A percentile compares a stretch with the other conserved stretches of the same genome.
Evolutionary conservation across 2,888 invertebrate genomes (phyloP).

Genomic region (Panorpa germanica): DNA sequence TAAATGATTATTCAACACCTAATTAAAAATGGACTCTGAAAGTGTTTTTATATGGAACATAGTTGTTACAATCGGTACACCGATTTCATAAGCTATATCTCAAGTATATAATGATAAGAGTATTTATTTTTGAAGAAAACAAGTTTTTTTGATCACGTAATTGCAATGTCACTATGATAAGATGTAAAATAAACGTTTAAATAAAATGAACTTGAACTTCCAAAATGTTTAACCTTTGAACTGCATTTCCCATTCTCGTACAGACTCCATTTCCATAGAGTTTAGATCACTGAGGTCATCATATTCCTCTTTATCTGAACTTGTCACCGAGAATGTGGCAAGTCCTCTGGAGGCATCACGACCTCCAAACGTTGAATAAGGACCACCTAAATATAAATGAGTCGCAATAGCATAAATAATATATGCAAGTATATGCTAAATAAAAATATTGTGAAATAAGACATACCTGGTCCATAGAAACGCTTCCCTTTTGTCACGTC

Average conservation of each 20-base stretch:
- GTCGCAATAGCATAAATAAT: slow-evolving; percentile 6
- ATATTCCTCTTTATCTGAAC: slow-evolving; percentile 64
- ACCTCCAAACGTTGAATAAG: slow-evolving; percentile 88
- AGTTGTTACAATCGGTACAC: no score
- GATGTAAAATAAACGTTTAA: slow-evolving; percentile 1
- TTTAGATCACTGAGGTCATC: slow-evolving; percentile 92
- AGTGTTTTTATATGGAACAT: no score
- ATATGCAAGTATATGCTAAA: slow-evolving; percentile 1
- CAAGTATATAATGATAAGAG: background rate
- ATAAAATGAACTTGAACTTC: slow-evolving; percentile 5
- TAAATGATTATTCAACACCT: no score
- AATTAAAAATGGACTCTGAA: no score
- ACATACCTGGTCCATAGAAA: slow-evolving; percentile 85
- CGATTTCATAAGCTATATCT: background rate
- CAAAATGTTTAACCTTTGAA: slow-evolving; percentile 54
- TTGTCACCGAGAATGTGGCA: slow-evolving; percentile 77
- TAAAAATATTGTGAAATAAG: slow-evolving; percentile 6
- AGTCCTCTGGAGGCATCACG: slow-evolving; percentile 88
- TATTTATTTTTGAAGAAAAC: slow-evolving; percentile 1
- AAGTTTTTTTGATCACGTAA: slow-evolving; percentile 7
- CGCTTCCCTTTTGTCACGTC: slow-evolving; percentile 81
- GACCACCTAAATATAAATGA: slow-evolving; percentile 47
- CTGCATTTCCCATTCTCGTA: slow-evolving; percentile 94
- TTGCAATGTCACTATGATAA: slow-evolving; percentile 2
- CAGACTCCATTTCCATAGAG: slow-evolving; percentile 85